Evolutionary conservation across 2,888 invertebrate species (phyloP), one percentile per base, ranked within the genome.

Genomic region (Eurytoma adleriae): DNA sequence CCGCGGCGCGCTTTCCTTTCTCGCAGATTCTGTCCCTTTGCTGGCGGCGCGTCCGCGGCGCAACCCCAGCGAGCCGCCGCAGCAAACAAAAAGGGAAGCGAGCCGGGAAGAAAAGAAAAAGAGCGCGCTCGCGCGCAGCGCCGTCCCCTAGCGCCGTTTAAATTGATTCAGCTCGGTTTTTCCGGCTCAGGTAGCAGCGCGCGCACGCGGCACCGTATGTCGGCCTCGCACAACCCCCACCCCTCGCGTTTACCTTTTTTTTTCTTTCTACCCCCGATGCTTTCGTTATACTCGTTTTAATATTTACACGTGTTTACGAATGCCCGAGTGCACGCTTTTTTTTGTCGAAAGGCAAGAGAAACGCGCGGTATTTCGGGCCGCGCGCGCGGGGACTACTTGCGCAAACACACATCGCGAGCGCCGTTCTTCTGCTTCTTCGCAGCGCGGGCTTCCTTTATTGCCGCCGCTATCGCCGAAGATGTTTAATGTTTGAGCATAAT

Each of bases 111-210:
- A 50, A 67, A 67, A 78, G 66, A 52, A 64, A 24, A 57, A 54
- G 18, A n/a, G 59, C 24, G 16, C 18, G 14, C 81, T 75, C 69
- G 81, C 76, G 81, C 69, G 83, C 80, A 40, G 40, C 40, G 40
- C 10, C 40, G 82, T 85, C 79, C 83, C 84, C 84, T 82, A 85
- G 82, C 81, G 84, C 86, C 86, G 86, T 89, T 89, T 86, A 87
- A 89, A 90, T 89, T 87, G 88, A 90, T 90, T 89, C 86, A 86
- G 85, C 85, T 85, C 84, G 86, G 86, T 88, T 88, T 88, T 86
- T 86, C 86, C 85, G 85, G 84, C 84, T 85, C 88, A 88, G 88
- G 88, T 89, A 89, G 84, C 82, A 57, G 82, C 78, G 24, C 64
- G 75, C n/a, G n/a, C n/a, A n/a, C n/a, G n/a, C 24, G 14, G 54